Percentiles rank a stretch among this genome's conserved stretches.
These are phyloP conservation scores for Popillia japonica DNA, from an alignment of 1,140 invertebrate species.

Conservation along the genomic window DNA sequence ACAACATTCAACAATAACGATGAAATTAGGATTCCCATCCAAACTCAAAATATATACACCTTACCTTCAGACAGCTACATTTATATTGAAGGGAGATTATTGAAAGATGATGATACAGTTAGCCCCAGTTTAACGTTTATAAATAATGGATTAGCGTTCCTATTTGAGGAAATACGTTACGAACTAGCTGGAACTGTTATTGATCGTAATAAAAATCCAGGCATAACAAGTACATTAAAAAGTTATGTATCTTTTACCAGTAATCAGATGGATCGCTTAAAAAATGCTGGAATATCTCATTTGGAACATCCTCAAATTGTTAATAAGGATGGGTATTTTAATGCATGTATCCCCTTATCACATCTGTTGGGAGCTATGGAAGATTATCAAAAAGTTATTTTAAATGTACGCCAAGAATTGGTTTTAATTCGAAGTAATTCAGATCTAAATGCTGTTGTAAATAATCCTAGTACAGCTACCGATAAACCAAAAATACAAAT, in stretches of 20 bases:
- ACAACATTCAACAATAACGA: slow-evolving; percentile 36
- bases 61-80: background rate
- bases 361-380: slow-evolving; percentile 44
- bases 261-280: slow-evolving; percentile 43
- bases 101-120: slow-evolving; percentile 47
- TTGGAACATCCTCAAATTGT: slow-evolving; percentile 3
- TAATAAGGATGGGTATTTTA: slow-evolving; percentile 41
- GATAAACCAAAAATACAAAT: slow-evolving; percentile 41
- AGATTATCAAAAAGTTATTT: slow-evolving; percentile 43
- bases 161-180: slow-evolving; percentile 63
- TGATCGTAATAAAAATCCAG: slow-evolving; percentile 59
- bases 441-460: slow-evolving; percentile 42
- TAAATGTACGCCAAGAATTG: slow-evolving; percentile 46
- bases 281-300: slow-evolving; percentile 41
- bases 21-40: slow-evolving; percentile 40
- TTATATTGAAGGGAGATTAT: slow-evolving; percentile 45
- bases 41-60: slow-evolving; percentile 9
- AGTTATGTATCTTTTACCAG: slow-evolving; percentile 51
- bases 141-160: slow-evolving; percentile 58
- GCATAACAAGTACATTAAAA: slow-evolving; percentile 59
- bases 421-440: slow-evolving; percentile 43
- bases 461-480: background rate
- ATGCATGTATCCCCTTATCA: slow-evolving; percentile 42
- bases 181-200: slow-evolving; percentile 61
- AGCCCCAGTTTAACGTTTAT: slow-evolving; percentile 43